phyloP scores from a whole-genome alignment of 1,140 invertebrate genomes.

The Drosophila murphyi region DNA sequence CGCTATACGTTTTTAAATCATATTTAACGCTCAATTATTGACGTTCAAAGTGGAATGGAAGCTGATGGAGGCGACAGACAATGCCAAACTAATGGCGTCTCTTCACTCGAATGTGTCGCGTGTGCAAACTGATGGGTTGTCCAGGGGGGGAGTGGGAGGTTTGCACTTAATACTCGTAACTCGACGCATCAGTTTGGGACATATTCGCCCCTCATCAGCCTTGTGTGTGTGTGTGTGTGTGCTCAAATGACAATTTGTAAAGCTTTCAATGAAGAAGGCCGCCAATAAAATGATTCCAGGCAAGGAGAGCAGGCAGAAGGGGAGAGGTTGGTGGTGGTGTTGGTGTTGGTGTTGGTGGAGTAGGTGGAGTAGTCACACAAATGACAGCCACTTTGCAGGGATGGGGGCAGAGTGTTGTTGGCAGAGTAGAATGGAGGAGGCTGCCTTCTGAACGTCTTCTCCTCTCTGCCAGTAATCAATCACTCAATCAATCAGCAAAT shows the following conservation, averaged over 20 bases:
- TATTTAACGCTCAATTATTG: constrained; percentile 83
- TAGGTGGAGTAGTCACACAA: constrained; percentile 17
- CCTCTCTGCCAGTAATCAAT: constrained; percentile 65
- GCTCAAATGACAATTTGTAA: constrained; percentile 82
- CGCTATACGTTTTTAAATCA: constrained; percentile 64
- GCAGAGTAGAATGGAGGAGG: neutral
- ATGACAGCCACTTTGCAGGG: constrained; percentile 54
- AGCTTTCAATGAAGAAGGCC: constrained; percentile 65
- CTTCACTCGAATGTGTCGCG: neutral
- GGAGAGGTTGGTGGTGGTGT: too few relatives aligned
- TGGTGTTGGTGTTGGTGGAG: too few relatives aligned
- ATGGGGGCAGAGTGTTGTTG: neutral
- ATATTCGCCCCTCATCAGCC: neutral
- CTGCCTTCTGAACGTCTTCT: constrained; percentile 3
- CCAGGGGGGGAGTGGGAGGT: neutral
- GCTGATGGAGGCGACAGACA: constrained; percentile 58
- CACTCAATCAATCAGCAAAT: constrained; percentile 83
- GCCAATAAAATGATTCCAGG: constrained; percentile 65
- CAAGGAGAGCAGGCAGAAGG: constrained; percentile 8
- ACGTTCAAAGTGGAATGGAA: constrained; percentile 71
- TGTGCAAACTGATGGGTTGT: neutral
- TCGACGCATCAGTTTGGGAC: constrained; percentile 21
- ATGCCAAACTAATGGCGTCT: constrained; percentile 74
- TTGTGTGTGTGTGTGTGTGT: neutral
- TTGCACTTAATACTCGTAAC: constrained; percentile 70